Evolutionary conservation across 2,113 vertebrate genomes (phyloP), one percentile per base, ranked within the genome.

Genomic region (Chloebia gouldiae): DNA sequence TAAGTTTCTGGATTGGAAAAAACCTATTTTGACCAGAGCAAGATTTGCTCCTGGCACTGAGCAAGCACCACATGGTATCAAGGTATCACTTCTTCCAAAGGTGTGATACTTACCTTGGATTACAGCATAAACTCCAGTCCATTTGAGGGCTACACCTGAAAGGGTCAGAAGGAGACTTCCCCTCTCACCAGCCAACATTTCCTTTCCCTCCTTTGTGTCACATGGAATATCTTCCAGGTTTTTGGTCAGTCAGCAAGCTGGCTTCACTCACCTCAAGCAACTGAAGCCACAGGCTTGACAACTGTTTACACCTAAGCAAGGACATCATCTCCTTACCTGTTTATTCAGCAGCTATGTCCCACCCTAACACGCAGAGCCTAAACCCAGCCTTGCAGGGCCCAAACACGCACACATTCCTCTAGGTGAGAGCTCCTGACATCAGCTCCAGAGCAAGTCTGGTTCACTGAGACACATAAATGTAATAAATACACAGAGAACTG

Each of bases 1-100:
- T 33, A 37, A 7, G 9, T 25, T 65, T 91, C 51, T 11, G 1
- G 15, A 76, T 21, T 40, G 28, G 13, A 28, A 85, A 79, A 72
- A 7, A 1, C 0, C 21, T 28, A 2, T 31, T 50, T 24, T 6
- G 13, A 64, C 27, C 35, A 78, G 2, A 11, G 13, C 13, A 39
- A 53, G 11, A 71, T 40, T 71, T 82, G 19, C 45, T 35, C 33
- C 47, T 73, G 60, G 42, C 39, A 90, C 24, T 17, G 28, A 73
- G 33, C 49, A 76, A 51, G 13, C 3, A 4, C 22, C 56, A 59
- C 1, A 0, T 15, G 18, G 14, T 56, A 73, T n/a, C 11, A 47
- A n/a, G 11, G 40, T 5, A 64, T 28, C 24, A 22, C 31, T 42
- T 53, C 24, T 83, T 90, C 81, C 54, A 54, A 24, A 77, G 31